Evolutionary conservation across 2,113 vertebrate species (phyloP), one percentile per base, ranked within the genome.

Genomic region (Philantomba maxwellii): DNA sequence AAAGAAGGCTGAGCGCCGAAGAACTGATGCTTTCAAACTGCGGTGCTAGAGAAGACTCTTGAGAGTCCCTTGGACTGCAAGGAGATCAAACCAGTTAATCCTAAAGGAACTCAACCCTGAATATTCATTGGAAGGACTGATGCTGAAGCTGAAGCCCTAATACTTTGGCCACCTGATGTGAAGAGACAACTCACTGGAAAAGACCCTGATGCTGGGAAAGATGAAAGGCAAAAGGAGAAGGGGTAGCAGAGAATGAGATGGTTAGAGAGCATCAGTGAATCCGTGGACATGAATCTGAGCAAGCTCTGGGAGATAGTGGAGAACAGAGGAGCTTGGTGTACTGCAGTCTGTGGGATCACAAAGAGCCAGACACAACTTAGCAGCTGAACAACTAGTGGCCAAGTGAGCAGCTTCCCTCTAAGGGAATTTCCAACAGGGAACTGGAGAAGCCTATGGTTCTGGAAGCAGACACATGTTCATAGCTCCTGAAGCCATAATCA

Each of bases 1-100:
- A 0, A 36, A 70, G 64, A 66, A 36, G n/a, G n/a, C 66, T 21
- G n/a, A 70, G 66, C 1, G 0, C 9, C 1, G 0, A 21, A 70
- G 19, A 70, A 36, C 19, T 70, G n/a, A 11, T 70, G 9, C n/a
- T 36, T 36, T 39, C n/a, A 36, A 6, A 36, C n/a, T 70, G n/a
- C 2, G 9, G 9, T 23, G 66, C 19, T 36, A 23, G 19, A 70
- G 66, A 70, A 70, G 66, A 70, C 66, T 36, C 16, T 11, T 70
- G 66, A 70, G 66, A 23, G 66, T 36, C n/a, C 66, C 66, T 23
- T 70, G n/a, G 66, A 36, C n/a, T 12, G n/a, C 66, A 70, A 70
- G 10, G 66, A 70, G n/a, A 70, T 70, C 66, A 0, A 70, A 70
- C 16, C 66, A 70, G n/a, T 70, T 6, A 3, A 70, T 23, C 66